A percentile compares a stretch with the other conserved stretches of the same genome.
Evolutionary conservation across 2,113 vertebrate genomes (phyloP).

Genomic region (Aphyosemion australe): DNA sequence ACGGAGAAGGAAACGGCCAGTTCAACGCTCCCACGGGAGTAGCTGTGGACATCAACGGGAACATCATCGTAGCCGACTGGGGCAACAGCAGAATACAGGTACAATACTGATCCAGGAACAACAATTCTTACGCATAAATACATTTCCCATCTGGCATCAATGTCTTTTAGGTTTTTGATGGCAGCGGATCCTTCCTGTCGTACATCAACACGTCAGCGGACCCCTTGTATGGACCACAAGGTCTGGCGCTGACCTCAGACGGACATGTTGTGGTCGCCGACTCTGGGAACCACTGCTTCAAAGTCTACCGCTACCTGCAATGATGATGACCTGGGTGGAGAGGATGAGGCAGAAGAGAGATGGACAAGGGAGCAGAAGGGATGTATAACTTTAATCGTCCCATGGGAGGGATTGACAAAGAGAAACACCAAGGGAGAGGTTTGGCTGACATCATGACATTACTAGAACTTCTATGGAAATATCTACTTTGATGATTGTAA

Average conservation of each 20-base stretch:
- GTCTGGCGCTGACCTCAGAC: constrained; percentile 92
- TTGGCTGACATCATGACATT: background rate
- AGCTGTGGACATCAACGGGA: constrained; percentile 93
- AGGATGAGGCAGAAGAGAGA: background rate
- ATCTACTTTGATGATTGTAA: background rate
- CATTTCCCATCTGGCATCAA: background rate
- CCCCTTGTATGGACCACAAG: constrained; percentile 95
- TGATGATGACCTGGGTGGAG: constrained; percentile 67
- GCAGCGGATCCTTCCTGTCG: constrained; percentile 94
- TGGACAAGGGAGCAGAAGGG: background rate
- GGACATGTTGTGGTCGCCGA: constrained; percentile 97
- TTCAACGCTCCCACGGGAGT: constrained; percentile 98
- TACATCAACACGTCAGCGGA: constrained; percentile 98
- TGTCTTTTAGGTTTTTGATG: constrained; percentile 89
- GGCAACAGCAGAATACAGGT: constrained; percentile 99
- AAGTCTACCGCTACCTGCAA: constrained; percentile 97
- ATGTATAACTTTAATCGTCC: constrained; percentile 15
- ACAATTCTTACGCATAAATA: too few relatives aligned
- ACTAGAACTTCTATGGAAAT: background rate
- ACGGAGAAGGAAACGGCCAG: constrained; percentile 97
- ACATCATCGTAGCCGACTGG: constrained; percentile 98
- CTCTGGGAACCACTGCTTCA: constrained; percentile 98
- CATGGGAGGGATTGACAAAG: background rate
- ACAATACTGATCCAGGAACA: constrained; percentile 10
- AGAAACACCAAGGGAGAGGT: background rate